Base-by-base conservation (phyloP, 2,113 vertebrate species). In the Oostethus manadensis region DNA sequence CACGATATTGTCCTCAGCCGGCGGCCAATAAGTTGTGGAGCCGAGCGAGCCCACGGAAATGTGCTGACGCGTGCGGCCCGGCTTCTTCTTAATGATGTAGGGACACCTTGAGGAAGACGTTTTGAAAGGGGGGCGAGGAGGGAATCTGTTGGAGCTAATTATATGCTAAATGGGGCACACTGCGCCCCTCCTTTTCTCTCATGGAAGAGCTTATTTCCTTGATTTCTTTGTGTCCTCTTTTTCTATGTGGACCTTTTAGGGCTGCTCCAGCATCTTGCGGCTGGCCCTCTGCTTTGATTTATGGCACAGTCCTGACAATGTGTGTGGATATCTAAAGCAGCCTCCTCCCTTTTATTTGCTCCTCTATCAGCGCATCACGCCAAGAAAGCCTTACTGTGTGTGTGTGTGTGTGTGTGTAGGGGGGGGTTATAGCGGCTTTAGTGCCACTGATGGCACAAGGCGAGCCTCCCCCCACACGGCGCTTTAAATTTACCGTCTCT, bases 131-230 rank as follows among this genome's bases (percentile, higher is more conserved):
- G 59, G 51, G 44, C 66, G 63, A 66, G 71, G 46, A 71, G 68
- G 68, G 76, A 66, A 85, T 81, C 60, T 64, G 71, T 76, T 76
- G 73, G 63, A 58, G 73, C 77, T 78, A 82, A 78, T 80, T 80
- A 67, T 70, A 69, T 80, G 73, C 71, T 77, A 80, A 86, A 76
- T 73, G 64, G 62, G 69, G 79, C 71, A 67, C 56, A 4, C 56
- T 59, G n/a, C 54, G 51, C 57, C 60, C 14, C 71, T 66, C 42
- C 3, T 69, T 57, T 48, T n/a, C 17, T 56, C 40, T 47, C 35
- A 1, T 58, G 56, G 42, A 22, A 66, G 20, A 43, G 50, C 51
- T 23, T 51, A 49, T 21, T 9, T 14, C 16, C 45, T 29, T 8
- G n/a, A 8, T 15, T 50, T 47, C 53, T 44, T n/a, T 45, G 16